Base-by-base conservation (phyloP, 2,888 invertebrate species). In the Ophion ellenae region DNA sequence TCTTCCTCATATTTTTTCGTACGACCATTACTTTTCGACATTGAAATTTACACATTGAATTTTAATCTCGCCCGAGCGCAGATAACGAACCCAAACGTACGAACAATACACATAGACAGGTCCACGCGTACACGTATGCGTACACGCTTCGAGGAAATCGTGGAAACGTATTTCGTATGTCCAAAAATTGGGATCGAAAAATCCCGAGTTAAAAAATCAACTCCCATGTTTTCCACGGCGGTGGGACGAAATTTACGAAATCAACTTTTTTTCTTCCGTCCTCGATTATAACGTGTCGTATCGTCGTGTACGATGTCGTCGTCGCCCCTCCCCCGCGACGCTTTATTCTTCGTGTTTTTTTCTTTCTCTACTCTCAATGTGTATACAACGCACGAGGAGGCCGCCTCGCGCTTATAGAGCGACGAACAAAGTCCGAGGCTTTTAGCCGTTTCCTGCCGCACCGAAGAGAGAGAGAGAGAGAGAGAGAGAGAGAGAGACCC, bases 381-480 rank as follows among this genome's bases (percentile, higher is more conserved):
- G 53, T 53, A 53, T 53, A 53, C 53, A 53, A 17, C 53, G 53
- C 53, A 17, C 53, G 53, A 53, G 53, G 53, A 53, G 53, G 14
- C 53, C 53, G 53, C 3, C 53, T 14, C 53, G 14, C 14, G 53
- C 53, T 53, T 53, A 53, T 66, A 28, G 64, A 40, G 10, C 24
- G 47, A 47, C 75, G 66, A 67, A 45, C 78, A 84, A 86, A 84
- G 87, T 84, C 84, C 81, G 86, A 83, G 81, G 89, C 91, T 91
- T 91, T 91, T 89, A 90, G 91, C 71, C 81, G 88, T 88, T 91
- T 91, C 91, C 91, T 89, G 90, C 87, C 14, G 28, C 79, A 63
- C 45, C n/a, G 28, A 32, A 32, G 67, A 59, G 73, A 59, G n/a
- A 32, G 32, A 73, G 32, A 73, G 32, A 10, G 73, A 32, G 32